These are phyloP conservation scores for Aphaenogaster rudis DNA, from an alignment of 1,140 invertebrate genomes.

Conservation along the genomic window DNA sequence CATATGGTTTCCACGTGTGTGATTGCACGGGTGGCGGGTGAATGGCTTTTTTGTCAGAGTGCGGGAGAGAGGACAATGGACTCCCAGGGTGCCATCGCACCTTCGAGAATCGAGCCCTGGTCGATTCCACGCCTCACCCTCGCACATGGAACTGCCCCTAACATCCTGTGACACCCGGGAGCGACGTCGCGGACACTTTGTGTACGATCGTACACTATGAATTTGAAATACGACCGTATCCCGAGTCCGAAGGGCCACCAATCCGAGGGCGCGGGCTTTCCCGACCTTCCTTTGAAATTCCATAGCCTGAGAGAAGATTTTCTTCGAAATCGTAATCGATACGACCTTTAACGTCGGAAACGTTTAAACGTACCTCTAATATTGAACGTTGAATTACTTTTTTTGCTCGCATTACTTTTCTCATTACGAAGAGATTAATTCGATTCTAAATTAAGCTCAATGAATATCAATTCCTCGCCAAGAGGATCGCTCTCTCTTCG, in stretches of 20 bases:
- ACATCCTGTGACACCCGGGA: conserved; percentile 44
- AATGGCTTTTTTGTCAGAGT: conserved; percentile 53
- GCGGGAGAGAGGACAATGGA: conserved; percentile 74
- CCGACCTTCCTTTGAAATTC: conserved; percentile 19
- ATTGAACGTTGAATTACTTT: not conserved
- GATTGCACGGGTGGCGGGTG: conserved; percentile 16
- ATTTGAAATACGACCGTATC: conserved; percentile 59
- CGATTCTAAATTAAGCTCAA: not conserved
- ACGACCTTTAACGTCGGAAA: conserved; percentile 1
- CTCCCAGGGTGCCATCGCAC: conserved; percentile 73
- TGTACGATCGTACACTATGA: conserved; percentile 44
- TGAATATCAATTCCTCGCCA: not conserved
- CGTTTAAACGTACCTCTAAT: not conserved
- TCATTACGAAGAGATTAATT: not conserved
- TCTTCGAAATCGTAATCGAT: conserved; percentile 14
- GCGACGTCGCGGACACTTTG: conserved; percentile 39
- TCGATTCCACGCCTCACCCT: conserved; percentile 62
- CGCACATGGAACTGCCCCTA: conserved; percentile 60
- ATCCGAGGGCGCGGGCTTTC: conserved; percentile 10
- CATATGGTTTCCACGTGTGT: conserved; percentile 19
- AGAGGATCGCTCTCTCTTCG: not conserved
- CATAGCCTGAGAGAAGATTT: not conserved
- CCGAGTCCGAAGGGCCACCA: not conserved
- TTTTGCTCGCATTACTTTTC: not conserved
- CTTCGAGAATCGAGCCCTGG: conserved; percentile 48